Evolutionary conservation across 2,797 vertebrate species (phyloP).

Genomic region (Chromobotia macracanthus): DNA sequence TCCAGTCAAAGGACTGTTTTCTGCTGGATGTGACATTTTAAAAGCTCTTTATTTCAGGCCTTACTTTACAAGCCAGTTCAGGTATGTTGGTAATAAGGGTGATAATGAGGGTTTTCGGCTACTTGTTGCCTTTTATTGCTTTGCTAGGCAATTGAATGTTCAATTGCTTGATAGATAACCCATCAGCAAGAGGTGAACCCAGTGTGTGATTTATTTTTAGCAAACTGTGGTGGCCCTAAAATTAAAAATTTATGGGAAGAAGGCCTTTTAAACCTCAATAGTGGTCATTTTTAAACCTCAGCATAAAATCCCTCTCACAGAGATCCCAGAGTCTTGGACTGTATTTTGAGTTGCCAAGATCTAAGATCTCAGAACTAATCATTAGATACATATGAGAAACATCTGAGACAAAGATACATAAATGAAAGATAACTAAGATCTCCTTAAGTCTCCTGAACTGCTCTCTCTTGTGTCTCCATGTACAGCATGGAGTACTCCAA

Average conservation of each 20-base stretch:
- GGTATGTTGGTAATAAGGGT: conserved; percentile 1
- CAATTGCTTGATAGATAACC: not conserved
- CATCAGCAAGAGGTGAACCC: not conserved
- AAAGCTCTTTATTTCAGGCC: conserved; percentile 42
- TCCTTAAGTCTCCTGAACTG: not conserved
- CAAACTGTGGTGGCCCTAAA: not conserved
- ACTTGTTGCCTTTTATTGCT: not conserved
- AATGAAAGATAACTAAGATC: not conserved
- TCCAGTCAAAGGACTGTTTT: no score
- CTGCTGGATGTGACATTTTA: conserved; percentile 58
- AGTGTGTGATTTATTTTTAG: not conserved
- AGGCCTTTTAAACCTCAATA: not conserved
- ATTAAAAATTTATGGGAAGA: not conserved
- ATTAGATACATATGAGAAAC: not conserved
- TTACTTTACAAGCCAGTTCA: not conserved
- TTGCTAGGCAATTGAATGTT: not conserved
- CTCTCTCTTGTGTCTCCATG: not conserved
- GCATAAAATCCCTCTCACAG: no score
- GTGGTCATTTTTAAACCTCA: no score
- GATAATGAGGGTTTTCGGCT: not conserved
- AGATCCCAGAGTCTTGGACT: no score
- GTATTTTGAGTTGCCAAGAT: no score
- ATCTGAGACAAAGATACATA: not conserved
- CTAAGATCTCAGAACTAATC: no score
- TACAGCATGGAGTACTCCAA: not conserved